A percentile compares a stretch with the other conserved stretches of the same genome.
These are phyloP conservation scores for Formicarius rufipectus DNA, from an alignment of 2,113 vertebrate species.

Conservation along the genomic window DNA sequence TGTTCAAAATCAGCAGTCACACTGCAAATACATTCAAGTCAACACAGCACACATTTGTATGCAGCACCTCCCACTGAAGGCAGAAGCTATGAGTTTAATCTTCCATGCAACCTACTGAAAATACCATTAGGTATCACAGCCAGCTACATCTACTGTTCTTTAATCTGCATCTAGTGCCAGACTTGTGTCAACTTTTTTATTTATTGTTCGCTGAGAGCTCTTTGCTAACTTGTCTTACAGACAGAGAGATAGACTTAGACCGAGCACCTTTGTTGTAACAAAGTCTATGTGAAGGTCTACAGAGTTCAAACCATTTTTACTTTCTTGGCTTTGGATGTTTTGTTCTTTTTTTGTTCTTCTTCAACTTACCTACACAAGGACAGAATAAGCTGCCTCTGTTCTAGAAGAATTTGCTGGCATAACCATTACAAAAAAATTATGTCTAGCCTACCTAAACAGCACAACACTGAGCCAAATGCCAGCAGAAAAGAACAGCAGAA, in stretches of 20 bases:
- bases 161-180: not conserved
- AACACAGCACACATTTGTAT: not conserved
- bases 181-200: not conserved
- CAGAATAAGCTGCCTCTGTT: not conserved
- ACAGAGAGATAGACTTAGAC: not conserved
- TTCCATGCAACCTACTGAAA: not conserved
- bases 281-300: not conserved
- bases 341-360: not conserved
- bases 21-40: not conserved
- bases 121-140: not conserved
- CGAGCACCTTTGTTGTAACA: not conserved
- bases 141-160: not conserved
- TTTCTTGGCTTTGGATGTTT: not conserved
- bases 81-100: not conserved
- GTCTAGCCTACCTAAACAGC: not conserved
- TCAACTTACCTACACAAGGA: not conserved
- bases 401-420: not conserved
- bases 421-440: not conserved
- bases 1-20: not conserved
- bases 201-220: not conserved
- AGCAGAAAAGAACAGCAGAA: not conserved
- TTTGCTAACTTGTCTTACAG: not conserved
- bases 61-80: not conserved
- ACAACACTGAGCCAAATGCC: not conserved
- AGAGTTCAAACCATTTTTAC: not conserved